Base-by-base conservation (phyloP, 2,113 vertebrate species). In the Illadopsis cleaveri region DNA sequence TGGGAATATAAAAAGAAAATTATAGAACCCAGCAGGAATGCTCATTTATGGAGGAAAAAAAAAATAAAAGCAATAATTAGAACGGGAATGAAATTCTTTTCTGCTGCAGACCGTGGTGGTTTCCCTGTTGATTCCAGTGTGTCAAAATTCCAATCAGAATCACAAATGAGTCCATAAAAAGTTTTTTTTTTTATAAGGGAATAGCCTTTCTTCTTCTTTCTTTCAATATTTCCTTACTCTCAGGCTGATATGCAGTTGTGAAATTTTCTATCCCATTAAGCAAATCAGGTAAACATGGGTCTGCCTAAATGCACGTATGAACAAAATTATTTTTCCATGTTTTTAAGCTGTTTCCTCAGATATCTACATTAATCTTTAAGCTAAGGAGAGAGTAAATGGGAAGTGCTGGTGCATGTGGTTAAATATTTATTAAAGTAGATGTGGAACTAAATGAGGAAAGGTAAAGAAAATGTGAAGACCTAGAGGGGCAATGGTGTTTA, bases 341-440 rank as follows among this genome's bases (percentile, higher is more conserved):
- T 94, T 95, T 93, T 96, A 93, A 75, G 65, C 35, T 51, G 28
- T 77, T 84, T 82, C 69, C 86, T 94, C 50, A 80, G 78, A 91
- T 85, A 86, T 64, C 68, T 69, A 28, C 92, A 94, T 96, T 81
- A 96, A 95, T 96, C 93, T 96, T 93, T 95, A 95, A 95, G 88
- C 78, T 92, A 96, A 92, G 44, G 71, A 93, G 71, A 86, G 47
- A 93, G 73, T 73, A 93, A 95, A 86, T 91, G 87, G 84, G 58
- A 78, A 90, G 71, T 88, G 79, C 68, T 92, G 50, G 69, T 90
- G 60, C 73, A 65, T 33, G 30, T 91, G 76, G 57, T 96, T 97
- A 97, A 97, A 95, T 97, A 95, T 96, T 97, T 95, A 97, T 97
- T 96, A 86, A 95, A 92, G 72, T 70, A 80, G 75, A 94, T 72